Evolutionary conservation across 2,888 invertebrate genomes (phyloP).

Genomic region (Uropetala carovei): DNA sequence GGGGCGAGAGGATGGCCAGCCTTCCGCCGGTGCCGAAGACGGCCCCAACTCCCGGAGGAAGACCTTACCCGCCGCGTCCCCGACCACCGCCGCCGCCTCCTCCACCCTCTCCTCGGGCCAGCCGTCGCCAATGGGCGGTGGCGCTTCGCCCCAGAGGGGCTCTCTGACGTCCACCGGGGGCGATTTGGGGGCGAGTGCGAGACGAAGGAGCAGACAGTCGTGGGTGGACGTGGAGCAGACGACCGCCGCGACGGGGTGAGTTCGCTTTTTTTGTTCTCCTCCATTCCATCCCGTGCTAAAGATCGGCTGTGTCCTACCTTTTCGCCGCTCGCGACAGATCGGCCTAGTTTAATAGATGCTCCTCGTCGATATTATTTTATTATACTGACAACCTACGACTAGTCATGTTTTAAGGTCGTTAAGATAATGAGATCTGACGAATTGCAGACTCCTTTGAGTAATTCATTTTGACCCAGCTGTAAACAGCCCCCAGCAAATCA

Average conservation of each 20-base stretch:
- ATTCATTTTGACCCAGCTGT: too few relatives aligned
- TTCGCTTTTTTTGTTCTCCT: conserved; percentile 35
- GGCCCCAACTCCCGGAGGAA: conserved; percentile 70
- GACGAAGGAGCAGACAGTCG: conserved; percentile 80
- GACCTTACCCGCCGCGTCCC: not conserved
- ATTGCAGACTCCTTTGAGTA: too few relatives aligned
- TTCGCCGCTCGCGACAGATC: too few relatives aligned
- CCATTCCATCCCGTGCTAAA: not conserved
- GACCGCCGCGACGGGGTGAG: conserved; percentile 87
- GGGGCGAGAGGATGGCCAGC: conserved; percentile 80
- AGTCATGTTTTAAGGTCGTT: too few relatives aligned
- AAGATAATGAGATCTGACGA: too few relatives aligned
- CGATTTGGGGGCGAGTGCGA: not conserved
- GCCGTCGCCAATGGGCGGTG: not conserved
- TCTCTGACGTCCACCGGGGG: conserved; percentile 65
- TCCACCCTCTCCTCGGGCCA: not conserved
- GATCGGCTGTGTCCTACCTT: not conserved
- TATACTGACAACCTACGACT: too few relatives aligned
- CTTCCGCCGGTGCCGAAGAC: conserved; percentile 68
- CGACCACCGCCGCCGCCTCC: not conserved
- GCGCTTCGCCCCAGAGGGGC: not conserved
- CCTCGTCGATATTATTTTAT: too few relatives aligned
- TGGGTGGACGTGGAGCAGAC: conserved; percentile 93
- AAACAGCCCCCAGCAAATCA: too few relatives aligned
- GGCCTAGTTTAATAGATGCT: too few relatives aligned